These are phyloP conservation scores for Gymnoscelis rufifasciata DNA, from an alignment of 2,888 invertebrate species.

Conservation along the genomic window DNA sequence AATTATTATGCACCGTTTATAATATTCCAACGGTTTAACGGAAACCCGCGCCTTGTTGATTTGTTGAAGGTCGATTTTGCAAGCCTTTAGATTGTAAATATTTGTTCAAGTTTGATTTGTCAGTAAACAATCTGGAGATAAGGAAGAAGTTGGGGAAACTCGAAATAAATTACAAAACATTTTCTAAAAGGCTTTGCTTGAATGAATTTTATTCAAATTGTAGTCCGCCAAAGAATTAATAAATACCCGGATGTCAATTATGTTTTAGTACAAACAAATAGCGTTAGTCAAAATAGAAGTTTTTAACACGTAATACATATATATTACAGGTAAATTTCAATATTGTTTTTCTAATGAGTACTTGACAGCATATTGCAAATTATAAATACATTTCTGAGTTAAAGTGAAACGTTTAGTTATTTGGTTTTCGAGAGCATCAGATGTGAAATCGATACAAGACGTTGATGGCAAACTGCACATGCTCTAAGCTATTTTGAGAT, in stretches of 20 bases:
- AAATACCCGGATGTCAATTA: too few species aligned
- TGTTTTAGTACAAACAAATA: neutral
- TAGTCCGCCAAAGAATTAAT: too few species aligned
- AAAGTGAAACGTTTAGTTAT: neutral
- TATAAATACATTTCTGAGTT: too few species aligned
- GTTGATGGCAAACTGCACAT: neutral
- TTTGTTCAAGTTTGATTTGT: conserved; percentile 5
- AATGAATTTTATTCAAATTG: too few species aligned
- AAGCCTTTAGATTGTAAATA: conserved; percentile 5
- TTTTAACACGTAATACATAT: too few species aligned
- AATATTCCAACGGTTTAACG: conserved; percentile 27
- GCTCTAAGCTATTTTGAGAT: neutral
- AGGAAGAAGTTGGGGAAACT: too few species aligned
- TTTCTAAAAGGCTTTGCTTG: too few species aligned
- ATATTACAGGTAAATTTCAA: too few species aligned
- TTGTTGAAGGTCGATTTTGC: conserved; percentile 8
- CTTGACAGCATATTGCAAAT: too few species aligned
- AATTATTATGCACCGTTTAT: conserved; percentile 36
- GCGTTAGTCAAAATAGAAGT: neutral
- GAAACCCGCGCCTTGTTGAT: conserved; percentile 9
- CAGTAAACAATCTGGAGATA: conserved; percentile 5
- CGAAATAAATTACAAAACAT: too few species aligned
- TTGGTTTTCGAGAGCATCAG: neutral
- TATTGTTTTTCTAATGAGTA: too few species aligned
- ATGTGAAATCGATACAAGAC: neutral